Evolutionary conservation across 1,140 invertebrate genomes (phyloP), one percentile per base, ranked within the genome.

Genomic region (Chymomyza costata): DNA sequence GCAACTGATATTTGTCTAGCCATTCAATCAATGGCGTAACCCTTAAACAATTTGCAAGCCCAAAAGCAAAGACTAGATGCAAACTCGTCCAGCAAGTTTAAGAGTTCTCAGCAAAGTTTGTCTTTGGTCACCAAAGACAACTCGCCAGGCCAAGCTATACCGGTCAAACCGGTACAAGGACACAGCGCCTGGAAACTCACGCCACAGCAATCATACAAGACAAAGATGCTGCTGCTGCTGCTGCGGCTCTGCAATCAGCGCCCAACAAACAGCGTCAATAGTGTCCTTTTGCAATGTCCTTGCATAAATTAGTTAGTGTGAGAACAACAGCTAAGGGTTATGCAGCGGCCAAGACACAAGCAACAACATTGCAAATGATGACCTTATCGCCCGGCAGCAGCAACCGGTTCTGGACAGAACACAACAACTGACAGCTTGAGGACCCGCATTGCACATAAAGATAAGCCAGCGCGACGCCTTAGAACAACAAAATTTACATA

Each of bases 261-360:
- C 51, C 38, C 38, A 52, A 45, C 53, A 28, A 49, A 51, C 11
- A 34, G 44, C 48, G 19, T 39, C 18, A 18, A 67, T 62, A 71
- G 69, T 83, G 80, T 83, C 80, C 80, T 83, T 83, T 82, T 74
- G 80, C 80, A 83, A 67, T 83, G 80, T 83, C 80, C 80, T 83
- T 83, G 74, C 80, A 83, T 83, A 83, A 74, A 83, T 83, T 83
- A 83, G 7, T 18, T 19, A 41, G 73, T 78, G 73, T 80, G 73
- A 73, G 71, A 78, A 78, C 67, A 28, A 28, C 59, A 47, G 40
- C 52, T 65, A 65, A 51, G 65, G 61, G 64, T 67, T 54, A 30
- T 31, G 58, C 37, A 64, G 21, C 47, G 40, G 48, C 45, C 21
- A 40, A 39, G 11, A n/a, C 40, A 31, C 19, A n/a, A n/a, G n/a